These are phyloP conservation scores for Coilia nasus DNA, from an alignment of 2,797 vertebrate genomes.

Conservation along the genomic window DNA sequence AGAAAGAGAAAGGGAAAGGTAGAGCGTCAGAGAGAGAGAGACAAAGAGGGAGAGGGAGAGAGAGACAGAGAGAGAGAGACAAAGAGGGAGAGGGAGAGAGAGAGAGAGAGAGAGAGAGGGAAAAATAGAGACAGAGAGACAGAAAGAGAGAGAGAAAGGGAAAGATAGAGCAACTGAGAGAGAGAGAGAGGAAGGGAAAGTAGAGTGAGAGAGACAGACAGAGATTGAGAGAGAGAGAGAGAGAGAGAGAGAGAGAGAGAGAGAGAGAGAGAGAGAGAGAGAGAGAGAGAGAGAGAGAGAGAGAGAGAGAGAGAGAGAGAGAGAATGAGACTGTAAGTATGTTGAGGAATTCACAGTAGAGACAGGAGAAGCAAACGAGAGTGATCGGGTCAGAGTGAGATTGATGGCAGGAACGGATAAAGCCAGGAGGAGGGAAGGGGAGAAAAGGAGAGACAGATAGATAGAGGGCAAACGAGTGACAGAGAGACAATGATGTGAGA, in stretches of 20 bases:
- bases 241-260: not conserved
- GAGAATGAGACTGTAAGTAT: not conserved
- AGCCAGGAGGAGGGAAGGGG: not conserved
- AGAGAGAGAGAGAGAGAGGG: not conserved
- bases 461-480: not conserved
- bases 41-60: not conserved
- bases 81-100: not conserved
- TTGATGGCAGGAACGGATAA: conserved; percentile 1
- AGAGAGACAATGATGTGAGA: not conserved
- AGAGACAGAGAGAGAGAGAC: not conserved
- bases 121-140: not conserved
- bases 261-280: not conserved
- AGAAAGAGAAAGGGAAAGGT: not conserved
- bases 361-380: not conserved
- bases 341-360: conserved; percentile 13
- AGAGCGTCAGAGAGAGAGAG: not conserved
- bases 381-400: not conserved
- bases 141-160: not conserved
- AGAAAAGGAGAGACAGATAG: not conserved
- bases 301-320: not conserved
- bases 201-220: too few relatives aligned
- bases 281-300: not conserved
- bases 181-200: too few relatives aligned
- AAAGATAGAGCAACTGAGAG: too few relatives aligned
- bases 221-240: not conserved